Percentiles rank a stretch among this genome's conserved stretches.
These are phyloP conservation scores for Chaetodon auriga DNA, from an alignment of 2,113 vertebrate genomes.

Conservation along the genomic window DNA sequence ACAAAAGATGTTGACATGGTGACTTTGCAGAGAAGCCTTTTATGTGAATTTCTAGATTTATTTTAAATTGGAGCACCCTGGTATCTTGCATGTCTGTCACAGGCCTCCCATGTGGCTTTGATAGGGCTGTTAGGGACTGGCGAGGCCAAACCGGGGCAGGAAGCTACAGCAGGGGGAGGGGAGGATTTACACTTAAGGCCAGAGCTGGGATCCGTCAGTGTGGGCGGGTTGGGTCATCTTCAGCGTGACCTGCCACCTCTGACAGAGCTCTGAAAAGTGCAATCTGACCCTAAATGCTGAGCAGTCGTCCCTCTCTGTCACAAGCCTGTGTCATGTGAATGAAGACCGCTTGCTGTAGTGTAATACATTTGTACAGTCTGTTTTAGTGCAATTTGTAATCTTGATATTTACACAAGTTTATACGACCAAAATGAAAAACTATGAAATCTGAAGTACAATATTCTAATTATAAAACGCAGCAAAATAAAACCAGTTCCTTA, in stretches of 20 bases:
- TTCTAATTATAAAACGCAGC: background rate
- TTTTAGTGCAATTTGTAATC: background rate
- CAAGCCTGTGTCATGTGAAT: conserved; percentile 44
- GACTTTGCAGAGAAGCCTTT: conserved; percentile 50
- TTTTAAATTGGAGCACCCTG: conserved; percentile 59
- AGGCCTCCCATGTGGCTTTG: conserved; percentile 77
- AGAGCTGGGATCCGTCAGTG: conserved; percentile 74
- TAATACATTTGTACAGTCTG: conserved; percentile 4
- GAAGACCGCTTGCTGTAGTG: conserved; percentile 12
- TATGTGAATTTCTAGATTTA: conserved; percentile 36
- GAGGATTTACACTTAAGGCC: conserved; percentile 60
- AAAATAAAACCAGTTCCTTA: background rate
- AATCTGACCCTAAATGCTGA: conserved; percentile 79
- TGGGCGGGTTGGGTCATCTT: conserved; percentile 74
- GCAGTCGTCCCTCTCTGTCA: conserved; percentile 70
- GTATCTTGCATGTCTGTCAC: conserved; percentile 66
- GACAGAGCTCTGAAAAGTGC: conserved; percentile 74
- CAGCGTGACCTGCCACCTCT: conserved; percentile 80
- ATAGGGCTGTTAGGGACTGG: conserved; percentile 74
- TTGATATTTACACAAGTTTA: background rate
- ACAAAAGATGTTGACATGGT: conserved; percentile 43
- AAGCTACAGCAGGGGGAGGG: conserved; percentile 42
- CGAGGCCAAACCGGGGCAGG: conserved; percentile 66
- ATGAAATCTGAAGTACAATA: background rate
- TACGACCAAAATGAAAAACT: background rate